These are phyloP conservation scores for Phaenicophaeus curvirostris DNA, from an alignment of 2,797 vertebrate species.

Conservation along the genomic window DNA sequence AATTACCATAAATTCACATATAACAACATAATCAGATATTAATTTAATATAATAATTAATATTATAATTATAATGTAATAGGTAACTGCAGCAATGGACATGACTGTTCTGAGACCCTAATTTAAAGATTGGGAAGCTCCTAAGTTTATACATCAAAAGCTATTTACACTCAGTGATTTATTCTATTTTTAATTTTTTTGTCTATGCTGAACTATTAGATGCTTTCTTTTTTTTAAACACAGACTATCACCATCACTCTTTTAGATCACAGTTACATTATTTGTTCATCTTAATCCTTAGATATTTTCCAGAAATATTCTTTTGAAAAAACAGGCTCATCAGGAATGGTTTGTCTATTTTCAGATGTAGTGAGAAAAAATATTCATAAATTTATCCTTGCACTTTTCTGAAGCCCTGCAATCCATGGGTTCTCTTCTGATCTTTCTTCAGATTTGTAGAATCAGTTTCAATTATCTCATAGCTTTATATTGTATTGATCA, in stretches of 20 bases:
- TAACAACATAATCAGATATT: neutral
- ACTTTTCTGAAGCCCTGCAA: neutral
- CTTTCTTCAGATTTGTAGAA: neutral
- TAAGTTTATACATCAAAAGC: neutral
- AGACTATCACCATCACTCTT: neutral
- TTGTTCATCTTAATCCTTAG: neutral
- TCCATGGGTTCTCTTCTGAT: neutral
- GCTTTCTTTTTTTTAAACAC: neutral
- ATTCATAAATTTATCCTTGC: neutral
- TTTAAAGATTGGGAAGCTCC: neutral
- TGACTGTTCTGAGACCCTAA: neutral
- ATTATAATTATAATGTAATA: neutral
- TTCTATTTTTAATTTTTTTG: neutral
- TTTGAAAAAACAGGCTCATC: neutral
- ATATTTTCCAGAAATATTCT: neutral
- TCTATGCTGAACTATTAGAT: neutral
- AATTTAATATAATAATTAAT: neutral
- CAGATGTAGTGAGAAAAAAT: neutral
- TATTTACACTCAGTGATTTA: neutral
- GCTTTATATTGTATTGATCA: neutral
- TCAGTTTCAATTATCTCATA: neutral
- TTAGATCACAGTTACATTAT: neutral
- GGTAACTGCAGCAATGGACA: neutral
- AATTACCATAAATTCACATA: neutral
- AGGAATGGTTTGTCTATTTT: neutral